Conservation (phyloP, 2,888 invertebrate species). For the Mythimna impura region DNA sequence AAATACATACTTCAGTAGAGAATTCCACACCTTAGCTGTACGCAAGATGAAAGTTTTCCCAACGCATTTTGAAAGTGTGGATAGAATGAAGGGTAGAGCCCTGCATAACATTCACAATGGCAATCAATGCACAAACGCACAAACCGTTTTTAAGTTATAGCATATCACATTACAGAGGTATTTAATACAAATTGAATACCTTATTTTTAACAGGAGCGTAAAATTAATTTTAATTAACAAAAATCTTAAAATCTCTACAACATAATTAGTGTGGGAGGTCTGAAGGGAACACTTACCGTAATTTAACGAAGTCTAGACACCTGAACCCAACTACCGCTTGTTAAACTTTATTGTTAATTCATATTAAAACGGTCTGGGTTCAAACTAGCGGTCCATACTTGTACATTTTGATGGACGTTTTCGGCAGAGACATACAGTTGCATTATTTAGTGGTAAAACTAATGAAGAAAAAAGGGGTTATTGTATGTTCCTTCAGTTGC, state of each 20-base stretch:
- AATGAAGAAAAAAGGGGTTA: too few relatives aligned
- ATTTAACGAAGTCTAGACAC: constrained; percentile 40
- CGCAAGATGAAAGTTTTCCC: too few relatives aligned
- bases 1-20: too few relatives aligned
- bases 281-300: constrained; percentile 12
- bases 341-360: not conserved
- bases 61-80: too few relatives aligned
- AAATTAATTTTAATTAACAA: not conserved
- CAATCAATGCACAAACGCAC: too few relatives aligned
- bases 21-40: too few relatives aligned
- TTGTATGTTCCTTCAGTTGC: too few relatives aligned
- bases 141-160: too few relatives aligned
- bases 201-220: not conserved
- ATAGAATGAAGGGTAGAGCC: too few relatives aligned
- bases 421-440: not conserved
- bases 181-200: not conserved
- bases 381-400: not conserved
- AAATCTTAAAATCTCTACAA: not conserved
- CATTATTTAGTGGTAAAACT: not conserved
- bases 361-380: not conserved
- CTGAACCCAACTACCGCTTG: not conserved
- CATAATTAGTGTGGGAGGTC: not conserved
- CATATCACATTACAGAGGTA: too few relatives aligned
- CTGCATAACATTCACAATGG: too few relatives aligned
- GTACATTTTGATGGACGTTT: not conserved